phyloP scores from a whole-genome alignment of 2,888 invertebrate genomes.

The Synergus japonicus region DNA sequence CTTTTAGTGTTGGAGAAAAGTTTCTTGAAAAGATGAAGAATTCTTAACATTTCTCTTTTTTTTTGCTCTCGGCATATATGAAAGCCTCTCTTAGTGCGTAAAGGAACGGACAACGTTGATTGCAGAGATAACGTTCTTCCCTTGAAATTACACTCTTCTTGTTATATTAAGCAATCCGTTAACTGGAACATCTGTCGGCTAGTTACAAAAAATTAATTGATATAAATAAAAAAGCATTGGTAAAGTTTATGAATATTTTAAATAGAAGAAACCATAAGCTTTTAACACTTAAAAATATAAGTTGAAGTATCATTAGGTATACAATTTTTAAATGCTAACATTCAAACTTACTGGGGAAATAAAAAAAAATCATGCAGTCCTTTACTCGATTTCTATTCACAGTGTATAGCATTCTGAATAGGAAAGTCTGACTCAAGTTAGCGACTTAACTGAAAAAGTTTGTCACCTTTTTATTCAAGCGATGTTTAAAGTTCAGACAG shows the following conservation, averaged over 20 bases:
- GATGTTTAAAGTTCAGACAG: conserved; percentile 49
- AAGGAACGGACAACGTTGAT: conserved; percentile 11
- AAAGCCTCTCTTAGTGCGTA: background rate
- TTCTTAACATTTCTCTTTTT: conserved; percentile 5
- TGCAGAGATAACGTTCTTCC: background rate
- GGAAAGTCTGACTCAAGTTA: conserved; percentile 27
- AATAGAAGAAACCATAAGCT: no score
- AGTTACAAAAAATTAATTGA: background rate
- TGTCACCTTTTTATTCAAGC: conserved; percentile 49
- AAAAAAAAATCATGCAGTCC: background rate
- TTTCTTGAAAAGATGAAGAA: background rate
- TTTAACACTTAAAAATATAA: no score
- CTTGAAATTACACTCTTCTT: conserved; percentile 6
- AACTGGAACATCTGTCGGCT: conserved; percentile 2
- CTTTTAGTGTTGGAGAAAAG: background rate
- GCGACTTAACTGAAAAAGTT: conserved; percentile 42
- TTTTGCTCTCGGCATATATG: background rate
- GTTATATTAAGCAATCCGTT: background rate
- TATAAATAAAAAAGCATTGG: no score
- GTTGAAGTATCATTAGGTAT: no score
- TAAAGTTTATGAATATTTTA: no score
- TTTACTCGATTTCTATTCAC: background rate
- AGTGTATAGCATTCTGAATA: background rate
- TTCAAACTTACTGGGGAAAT: background rate
- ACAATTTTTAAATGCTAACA: no score